phyloP scores from a whole-genome alignment of 1,140 invertebrate species.

The Zaprionus ghesquierei region DNA sequence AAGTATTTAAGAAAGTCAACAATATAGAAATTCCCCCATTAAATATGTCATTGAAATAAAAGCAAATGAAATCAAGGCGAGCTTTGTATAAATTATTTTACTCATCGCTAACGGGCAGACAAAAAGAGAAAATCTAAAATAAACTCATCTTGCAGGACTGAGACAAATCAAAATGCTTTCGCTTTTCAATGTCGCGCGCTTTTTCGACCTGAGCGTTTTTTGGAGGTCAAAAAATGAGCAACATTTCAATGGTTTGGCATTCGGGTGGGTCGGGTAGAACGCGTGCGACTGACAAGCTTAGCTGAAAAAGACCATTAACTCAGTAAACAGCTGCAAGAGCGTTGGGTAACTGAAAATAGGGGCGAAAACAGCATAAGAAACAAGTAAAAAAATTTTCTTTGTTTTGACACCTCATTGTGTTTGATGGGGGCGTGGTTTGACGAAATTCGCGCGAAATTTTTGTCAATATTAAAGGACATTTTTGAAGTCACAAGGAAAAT shows the following conservation, averaged over 20 bases:
- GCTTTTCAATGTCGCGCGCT: slow-evolving; percentile 60
- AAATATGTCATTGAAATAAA: slow-evolving; percentile 60
- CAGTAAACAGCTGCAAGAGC: slow-evolving; percentile 75
- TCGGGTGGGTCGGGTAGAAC: slow-evolving; percentile 1
- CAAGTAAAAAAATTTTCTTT: slow-evolving; percentile 58
- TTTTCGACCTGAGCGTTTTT: slow-evolving; percentile 1
- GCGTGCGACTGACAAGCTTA: slow-evolving; percentile 64
- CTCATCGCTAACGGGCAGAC: slow-evolving; percentile 46
- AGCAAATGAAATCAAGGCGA: slow-evolving; percentile 60
- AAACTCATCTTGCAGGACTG: slow-evolving; percentile 15
- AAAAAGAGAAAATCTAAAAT: slow-evolving; percentile 34
- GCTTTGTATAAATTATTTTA: slow-evolving; percentile 77
- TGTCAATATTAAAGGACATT: slow-evolving; percentile 31
- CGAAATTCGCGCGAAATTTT: neutral
- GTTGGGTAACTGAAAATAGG: slow-evolving; percentile 46
- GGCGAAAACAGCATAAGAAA: slow-evolving; percentile 43
- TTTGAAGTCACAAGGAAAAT: slow-evolving; percentile 21
- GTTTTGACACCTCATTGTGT: slow-evolving; percentile 58
- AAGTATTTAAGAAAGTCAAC: slow-evolving; percentile 71
- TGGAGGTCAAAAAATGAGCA: slow-evolving; percentile 71
- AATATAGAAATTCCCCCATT: slow-evolving; percentile 42
- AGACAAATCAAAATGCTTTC: slow-evolving; percentile 65
- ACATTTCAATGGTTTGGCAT: slow-evolving; percentile 51
- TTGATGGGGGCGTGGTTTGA: slow-evolving; percentile 9
- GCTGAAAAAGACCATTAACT: slow-evolving; percentile 80